Evolutionary conservation across 1,140 invertebrate genomes (phyloP).

Genomic region (Propsilocerus akamusi): DNA sequence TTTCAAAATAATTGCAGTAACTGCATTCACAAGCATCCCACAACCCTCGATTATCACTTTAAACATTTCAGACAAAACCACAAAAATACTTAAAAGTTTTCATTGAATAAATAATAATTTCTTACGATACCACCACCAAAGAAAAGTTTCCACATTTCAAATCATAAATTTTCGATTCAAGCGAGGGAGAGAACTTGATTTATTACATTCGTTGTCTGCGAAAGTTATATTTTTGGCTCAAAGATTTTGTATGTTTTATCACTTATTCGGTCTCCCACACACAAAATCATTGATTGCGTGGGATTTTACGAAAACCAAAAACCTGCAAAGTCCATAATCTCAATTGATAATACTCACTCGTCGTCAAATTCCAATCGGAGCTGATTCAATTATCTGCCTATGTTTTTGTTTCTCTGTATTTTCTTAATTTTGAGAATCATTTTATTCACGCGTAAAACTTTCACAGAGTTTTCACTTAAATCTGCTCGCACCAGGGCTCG

Average conservation of each 20-base stretch:
- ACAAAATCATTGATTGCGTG: background rate
- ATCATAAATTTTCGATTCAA: background rate
- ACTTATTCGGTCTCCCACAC: background rate
- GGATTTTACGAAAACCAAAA: slow-evolving; percentile 8
- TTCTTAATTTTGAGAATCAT: slow-evolving; percentile 8
- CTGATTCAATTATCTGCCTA: slow-evolving; percentile 9
- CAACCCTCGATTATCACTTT: too few relatives aligned
- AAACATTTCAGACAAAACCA: too few relatives aligned
- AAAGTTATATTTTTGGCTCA: background rate
- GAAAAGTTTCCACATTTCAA: background rate
- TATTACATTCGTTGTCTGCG: background rate
- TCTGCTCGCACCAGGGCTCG: too few relatives aligned
- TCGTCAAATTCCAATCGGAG: slow-evolving; percentile 9
- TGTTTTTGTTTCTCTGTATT: slow-evolving; percentile 11
- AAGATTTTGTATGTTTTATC: background rate
- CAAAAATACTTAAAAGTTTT: background rate
- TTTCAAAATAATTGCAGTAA: slow-evolving; percentile 1
- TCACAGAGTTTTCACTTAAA: too few relatives aligned
- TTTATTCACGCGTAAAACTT: slow-evolving; percentile 1
- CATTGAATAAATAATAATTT: background rate
- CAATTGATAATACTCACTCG: slow-evolving; percentile 9
- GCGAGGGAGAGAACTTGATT: background rate
- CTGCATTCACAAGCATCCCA: too few relatives aligned
- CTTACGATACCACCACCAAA: background rate
- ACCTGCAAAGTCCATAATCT: slow-evolving; percentile 15